Base-by-base conservation (phyloP, 92 coral and sea anemone species). In the Zoanthus gigantus region DNA sequence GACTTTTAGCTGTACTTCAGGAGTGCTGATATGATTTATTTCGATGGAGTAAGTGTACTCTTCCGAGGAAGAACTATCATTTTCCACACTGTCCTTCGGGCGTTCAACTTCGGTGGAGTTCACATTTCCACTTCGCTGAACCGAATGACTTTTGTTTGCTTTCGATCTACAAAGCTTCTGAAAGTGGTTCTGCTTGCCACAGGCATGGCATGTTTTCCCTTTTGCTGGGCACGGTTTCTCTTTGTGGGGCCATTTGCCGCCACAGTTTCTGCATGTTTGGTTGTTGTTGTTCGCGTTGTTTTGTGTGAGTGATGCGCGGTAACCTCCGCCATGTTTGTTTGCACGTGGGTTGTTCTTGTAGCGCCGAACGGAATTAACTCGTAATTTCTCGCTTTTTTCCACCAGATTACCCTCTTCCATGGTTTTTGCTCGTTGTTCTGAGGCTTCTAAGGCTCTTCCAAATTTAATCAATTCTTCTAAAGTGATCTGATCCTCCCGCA, bases 221-320 rank as follows among this genome's bases (percentile, higher is more conserved):
- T 88, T 69, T 8, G 84, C 88, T 3, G 77, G 52, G 76, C 83
- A 82, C 34, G 78, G 71, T 56, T 71, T 42, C 15, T 72, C 87
- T 54, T 42, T 30, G 71, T 73, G 87, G 9, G 87, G 91, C 91
- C 91, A 82, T 31, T 23, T 78, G n/a, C 80, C 68, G 13, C 91
- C 88, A 16, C 88, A 85, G 63, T 81, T 81, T 81, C 91, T 47
- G 4, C 77, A 79, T 1, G 60, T 72, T 72, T 56, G 77, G 9
- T 48, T 15, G 0, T 74, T 17, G 9, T 48, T 15, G 0, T 74
- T 23, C 23, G 23, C 29, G 78, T 16, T 46, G 58, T 18, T 45
- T 37, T 34, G 78, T 45, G 78, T 58, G 78, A 5, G 4, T 42
- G 9, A 42, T 54, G 58, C 54, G 18, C 56, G 83, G 37, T 69